Percentiles rank a stretch among this genome's conserved stretches.
Conservation (phyloP, 2,797 vertebrate species). For the Phrynocephalus guinanensis region DNA sequence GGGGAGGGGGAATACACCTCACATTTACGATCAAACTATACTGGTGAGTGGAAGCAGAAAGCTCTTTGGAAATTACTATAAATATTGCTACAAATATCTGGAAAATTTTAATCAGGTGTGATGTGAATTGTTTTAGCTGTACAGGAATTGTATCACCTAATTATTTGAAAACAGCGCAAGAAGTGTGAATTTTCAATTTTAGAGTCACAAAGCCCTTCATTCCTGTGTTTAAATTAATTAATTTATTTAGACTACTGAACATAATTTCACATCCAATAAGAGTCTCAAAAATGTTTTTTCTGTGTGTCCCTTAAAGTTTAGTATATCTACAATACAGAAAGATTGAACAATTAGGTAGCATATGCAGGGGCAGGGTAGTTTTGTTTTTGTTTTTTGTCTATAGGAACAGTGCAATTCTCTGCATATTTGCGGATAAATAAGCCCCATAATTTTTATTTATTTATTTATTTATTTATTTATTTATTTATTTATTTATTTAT, state of each 20-base stretch:
- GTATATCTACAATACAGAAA: not conserved
- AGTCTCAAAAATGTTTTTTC: not conserved
- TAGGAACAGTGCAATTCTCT: not conserved
- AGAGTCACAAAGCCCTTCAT: not conserved
- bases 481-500: no score
- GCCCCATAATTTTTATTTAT: not conserved
- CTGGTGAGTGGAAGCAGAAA: constrained; percentile 13
- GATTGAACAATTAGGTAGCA: constrained; percentile 4
- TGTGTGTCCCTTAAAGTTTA: constrained; percentile 25
- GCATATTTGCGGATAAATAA: not conserved
- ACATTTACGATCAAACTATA: not conserved
- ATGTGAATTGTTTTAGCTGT: constrained; percentile 35
- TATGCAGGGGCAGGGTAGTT: not conserved
- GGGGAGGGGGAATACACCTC: constrained; percentile 1
- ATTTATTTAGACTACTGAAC: constrained; percentile 26
- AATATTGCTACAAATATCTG: constrained; percentile 65
- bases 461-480: no score
- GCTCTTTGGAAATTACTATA: constrained; percentile 60
- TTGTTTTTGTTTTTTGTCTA: constrained; percentile 20
- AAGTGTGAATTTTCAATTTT: constrained; percentile 43
- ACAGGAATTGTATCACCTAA: constrained; percentile 27
- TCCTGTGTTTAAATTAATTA: not conserved
- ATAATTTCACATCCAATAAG: not conserved
- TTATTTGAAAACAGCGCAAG: constrained; percentile 4
- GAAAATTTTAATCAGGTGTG: constrained; percentile 52